A percentile compares a stretch with the other conserved stretches of the same genome.
phyloP scores from a whole-genome alignment of 2,797 vertebrate genomes.

The Cyprinella venusta region DNA sequence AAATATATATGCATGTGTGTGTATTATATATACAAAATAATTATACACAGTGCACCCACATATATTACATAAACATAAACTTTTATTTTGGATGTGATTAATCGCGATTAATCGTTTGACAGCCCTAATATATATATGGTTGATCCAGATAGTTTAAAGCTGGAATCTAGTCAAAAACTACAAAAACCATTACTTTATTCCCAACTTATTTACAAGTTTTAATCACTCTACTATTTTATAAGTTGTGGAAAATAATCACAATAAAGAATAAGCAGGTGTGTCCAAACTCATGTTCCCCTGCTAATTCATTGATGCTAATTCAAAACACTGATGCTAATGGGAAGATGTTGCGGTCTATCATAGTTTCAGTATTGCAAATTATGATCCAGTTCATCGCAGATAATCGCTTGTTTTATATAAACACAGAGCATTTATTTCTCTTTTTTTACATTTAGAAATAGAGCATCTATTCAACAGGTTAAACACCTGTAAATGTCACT shows the following conservation, averaged over 20 bases:
- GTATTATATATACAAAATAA: too few species aligned
- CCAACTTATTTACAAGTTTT: neutral
- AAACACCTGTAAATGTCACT: conserved; percentile 34
- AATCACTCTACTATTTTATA: neutral
- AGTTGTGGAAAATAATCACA: neutral
- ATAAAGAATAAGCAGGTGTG: neutral
- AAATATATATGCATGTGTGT: too few species aligned
- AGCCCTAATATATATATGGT: too few species aligned
- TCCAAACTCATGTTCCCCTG: neutral
- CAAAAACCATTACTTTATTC: neutral
- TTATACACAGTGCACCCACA: too few species aligned
- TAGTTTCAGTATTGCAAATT: neutral
- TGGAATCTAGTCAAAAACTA: too few species aligned
- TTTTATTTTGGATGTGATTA: too few species aligned
- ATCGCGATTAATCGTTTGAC: too few species aligned
- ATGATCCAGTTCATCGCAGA: too few species aligned
- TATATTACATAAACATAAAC: too few species aligned
- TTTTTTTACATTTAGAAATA: neutral
- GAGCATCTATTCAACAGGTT: neutral
- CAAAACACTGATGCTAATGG: neutral
- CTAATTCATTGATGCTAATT: neutral
- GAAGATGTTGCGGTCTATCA: neutral
- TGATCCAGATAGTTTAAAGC: too few species aligned
- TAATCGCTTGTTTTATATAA: neutral
- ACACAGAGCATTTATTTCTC: neutral